phyloP scores from a whole-genome alignment of 2,113 vertebrate genomes.

The Excalfactoria chinensis region DNA sequence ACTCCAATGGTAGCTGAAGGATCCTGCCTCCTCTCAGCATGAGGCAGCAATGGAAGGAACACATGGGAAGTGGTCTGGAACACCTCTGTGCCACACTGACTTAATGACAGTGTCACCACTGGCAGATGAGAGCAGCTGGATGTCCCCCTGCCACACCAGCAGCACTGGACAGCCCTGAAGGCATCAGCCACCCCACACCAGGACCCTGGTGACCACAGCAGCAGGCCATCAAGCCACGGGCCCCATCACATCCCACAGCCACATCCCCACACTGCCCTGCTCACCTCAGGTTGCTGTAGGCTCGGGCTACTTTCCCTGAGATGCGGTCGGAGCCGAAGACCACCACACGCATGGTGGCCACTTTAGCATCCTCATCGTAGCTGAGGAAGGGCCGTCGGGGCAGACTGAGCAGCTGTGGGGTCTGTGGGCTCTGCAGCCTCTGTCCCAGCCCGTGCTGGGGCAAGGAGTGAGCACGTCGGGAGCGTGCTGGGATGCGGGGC shows the following conservation, averaged over 20 bases:
- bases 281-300: conserved; percentile 89
- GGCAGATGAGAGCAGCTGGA: background rate
- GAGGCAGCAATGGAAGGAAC: background rate
- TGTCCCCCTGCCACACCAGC: background rate
- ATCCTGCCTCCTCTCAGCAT: background rate
- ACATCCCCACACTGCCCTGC: rapidly evolving
- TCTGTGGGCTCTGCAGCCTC: conserved; percentile 34
- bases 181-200: too few species aligned
- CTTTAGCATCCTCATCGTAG: conserved; percentile 85
- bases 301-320: conserved; percentile 92
- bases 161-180: background rate
- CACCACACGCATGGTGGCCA: conserved; percentile 86
- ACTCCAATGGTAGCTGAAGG: background rate
- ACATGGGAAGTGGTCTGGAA: too few species aligned
- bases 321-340: conserved; percentile 96
- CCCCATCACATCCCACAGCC: rapidly evolving
- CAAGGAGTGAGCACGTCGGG: conserved; percentile 89
- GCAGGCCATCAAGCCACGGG: background rate
- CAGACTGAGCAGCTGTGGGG: conserved; percentile 71
- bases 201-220: background rate
- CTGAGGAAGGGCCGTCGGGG: conserved; percentile 91
- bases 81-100: background rate
- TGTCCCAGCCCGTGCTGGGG: conserved; percentile 83
- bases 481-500: conserved; percentile 67
- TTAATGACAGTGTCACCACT: background rate